phyloP scores from a whole-genome alignment of 2,888 invertebrate species.

The Xanthostigma xanthostigma region DNA sequence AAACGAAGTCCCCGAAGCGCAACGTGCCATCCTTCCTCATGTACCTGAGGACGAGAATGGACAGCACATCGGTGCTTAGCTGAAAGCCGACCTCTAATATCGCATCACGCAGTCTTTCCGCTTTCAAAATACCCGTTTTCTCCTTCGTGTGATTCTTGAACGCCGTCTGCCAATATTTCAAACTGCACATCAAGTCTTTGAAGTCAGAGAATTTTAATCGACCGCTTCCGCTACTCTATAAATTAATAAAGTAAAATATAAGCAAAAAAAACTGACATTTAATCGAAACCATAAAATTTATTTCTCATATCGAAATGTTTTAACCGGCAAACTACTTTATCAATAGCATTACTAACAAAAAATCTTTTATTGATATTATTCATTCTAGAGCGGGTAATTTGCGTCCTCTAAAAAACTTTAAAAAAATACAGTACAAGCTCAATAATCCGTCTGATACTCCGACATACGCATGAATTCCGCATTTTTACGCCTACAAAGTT shows the following conservation, averaged over 20 bases:
- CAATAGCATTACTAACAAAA: too few relatives aligned
- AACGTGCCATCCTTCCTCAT: conserved; percentile 88
- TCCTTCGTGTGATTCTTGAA: conserved; percentile 84
- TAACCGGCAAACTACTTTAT: too few relatives aligned
- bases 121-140: conserved; percentile 77
- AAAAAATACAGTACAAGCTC: too few relatives aligned
- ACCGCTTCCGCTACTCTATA: conserved; percentile 59
- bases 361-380: too few relatives aligned
- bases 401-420: too few relatives aligned
- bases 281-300: too few relatives aligned
- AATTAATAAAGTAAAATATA: conserved; percentile 5
- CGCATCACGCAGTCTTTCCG: conserved; percentile 72
- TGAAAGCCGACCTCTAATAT: conserved; percentile 78
- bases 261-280: neutral
- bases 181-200: conserved; percentile 80
- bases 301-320: too few relatives aligned
- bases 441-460: too few relatives aligned
- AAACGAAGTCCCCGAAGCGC: conserved; percentile 83
- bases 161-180: conserved; percentile 81
- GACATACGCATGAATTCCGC: too few relatives aligned
- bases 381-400: too few relatives aligned
- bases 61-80: conserved; percentile 68
- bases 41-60: conserved; percentile 67
- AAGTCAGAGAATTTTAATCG: conserved; percentile 73
- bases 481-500: too few relatives aligned